Evolutionary conservation across 2,888 invertebrate species (phyloP), one percentile per base, ranked within the genome.

Genomic region (Troides helena): DNA sequence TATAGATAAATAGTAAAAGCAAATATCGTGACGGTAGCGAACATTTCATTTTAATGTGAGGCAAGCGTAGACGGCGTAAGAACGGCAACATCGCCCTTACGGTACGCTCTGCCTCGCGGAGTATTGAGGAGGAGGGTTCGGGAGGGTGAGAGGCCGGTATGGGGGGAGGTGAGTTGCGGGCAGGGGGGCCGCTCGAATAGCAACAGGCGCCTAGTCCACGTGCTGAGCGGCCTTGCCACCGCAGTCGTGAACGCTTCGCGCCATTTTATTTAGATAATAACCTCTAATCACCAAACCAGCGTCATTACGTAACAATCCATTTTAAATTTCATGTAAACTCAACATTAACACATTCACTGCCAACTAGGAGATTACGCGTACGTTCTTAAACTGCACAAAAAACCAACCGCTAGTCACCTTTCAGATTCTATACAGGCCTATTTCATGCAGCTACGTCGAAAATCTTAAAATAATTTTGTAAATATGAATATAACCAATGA

Each of bases 151-250:
- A 71, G 67, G 75, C 72, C 72, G 70, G 77, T 77, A 76, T 74
- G 78, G 76, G 76, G 75, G 79, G 75, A 56, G 43, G 69, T 39
- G 70, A 69, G 69, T 70, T 72, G 72, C 25, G 36, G 59, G 67
- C 69, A 60, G 62, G 71, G 70, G 8, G 73, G 78, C 79, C 78
- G 76, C 77, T 77, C 80, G 75, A 80, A 76, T 89, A 91, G 91
- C 90, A 92, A 90, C 92, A 92, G 89, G 90, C 89, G 89, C 86
- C 86, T 79, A 74, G 71, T 79, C 88, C 90, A 91, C 91, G 91
- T 90, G 90, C 85, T 86, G 75, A 69, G 77, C 86, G 90, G 87
- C 92, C 91, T 92, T 91, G 92, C 89, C 86, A 84, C 85, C 82
- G 81, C 80, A 80, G 79, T 78, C 75, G 78, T 86, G 78, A 86